These are phyloP conservation scores for Dryas iulia DNA, from an alignment of 1,140 invertebrate species.

Conservation along the genomic window DNA sequence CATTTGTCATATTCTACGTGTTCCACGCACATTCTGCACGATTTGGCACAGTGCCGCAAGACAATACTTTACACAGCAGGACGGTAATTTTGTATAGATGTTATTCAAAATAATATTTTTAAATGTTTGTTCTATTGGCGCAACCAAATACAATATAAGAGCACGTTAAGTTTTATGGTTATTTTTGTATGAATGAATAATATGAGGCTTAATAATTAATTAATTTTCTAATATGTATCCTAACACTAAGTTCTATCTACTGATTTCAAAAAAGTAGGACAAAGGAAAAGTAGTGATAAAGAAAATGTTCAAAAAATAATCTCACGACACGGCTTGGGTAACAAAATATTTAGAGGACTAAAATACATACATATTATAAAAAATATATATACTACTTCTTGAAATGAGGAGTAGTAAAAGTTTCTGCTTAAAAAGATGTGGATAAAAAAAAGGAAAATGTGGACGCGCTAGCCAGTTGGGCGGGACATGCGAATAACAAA, in stretches of 20 bases:
- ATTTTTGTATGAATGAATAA: too few species aligned
- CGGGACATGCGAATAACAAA: slow-evolving; percentile 63
- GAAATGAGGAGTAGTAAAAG: background rate
- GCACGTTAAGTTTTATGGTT: too few species aligned
- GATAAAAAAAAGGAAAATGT: slow-evolving; percentile 6
- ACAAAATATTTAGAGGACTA: background rate
- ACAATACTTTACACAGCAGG: slow-evolving; percentile 47
- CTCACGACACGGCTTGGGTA: background rate
- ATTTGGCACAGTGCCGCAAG: slow-evolving; percentile 65
- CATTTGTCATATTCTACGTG: slow-evolving; percentile 68
- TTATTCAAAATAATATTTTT: background rate
- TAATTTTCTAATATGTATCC: too few species aligned
- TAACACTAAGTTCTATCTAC: too few species aligned
- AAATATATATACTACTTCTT: background rate
- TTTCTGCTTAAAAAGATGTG: background rate
- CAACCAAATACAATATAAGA: background rate
- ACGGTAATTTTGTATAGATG: slow-evolving; percentile 5
- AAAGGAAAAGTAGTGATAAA: too few species aligned
- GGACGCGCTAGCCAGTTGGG: slow-evolving; percentile 42
- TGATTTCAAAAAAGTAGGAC: too few species aligned
- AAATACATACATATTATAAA: background rate
- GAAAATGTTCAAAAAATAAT: background rate
- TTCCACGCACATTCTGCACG: slow-evolving; percentile 42
- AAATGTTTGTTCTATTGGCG: background rate
- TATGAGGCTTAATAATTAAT: too few species aligned